Evolutionary conservation across 2,113 vertebrate genomes (phyloP).

Genomic region (Mesoclemmys tuberculata): DNA sequence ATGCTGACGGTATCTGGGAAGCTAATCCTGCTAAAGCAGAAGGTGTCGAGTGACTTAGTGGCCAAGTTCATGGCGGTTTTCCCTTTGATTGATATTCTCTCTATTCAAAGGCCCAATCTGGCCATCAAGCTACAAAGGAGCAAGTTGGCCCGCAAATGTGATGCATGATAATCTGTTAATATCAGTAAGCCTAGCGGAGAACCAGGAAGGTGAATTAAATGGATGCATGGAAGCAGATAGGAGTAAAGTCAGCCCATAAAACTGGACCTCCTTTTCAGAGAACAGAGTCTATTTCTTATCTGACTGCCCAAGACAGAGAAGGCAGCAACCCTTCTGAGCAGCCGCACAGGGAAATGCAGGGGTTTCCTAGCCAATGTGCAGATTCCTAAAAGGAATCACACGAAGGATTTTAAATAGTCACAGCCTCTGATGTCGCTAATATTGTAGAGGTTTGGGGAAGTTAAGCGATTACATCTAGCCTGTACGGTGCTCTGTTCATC

Average conservation of each 20-base stretch:
- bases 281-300: background rate
- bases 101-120: background rate
- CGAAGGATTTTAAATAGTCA: background rate
- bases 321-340: background rate
- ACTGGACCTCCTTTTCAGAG: too few species aligned
- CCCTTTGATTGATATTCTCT: background rate
- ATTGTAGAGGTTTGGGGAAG: background rate
- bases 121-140: background rate
- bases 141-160: background rate
- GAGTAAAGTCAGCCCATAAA: background rate
- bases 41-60: background rate
- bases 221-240: background rate
- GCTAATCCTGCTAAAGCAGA: background rate
- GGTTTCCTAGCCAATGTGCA: background rate
- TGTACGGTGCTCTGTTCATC: background rate
- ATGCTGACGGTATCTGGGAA: background rate
- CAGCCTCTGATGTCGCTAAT: background rate
- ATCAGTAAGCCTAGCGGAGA: background rate
- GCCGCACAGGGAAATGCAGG: background rate
- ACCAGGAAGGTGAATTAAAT: background rate
- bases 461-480: background rate
- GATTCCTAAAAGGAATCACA: background rate
- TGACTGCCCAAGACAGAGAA: background rate
- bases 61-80: background rate
- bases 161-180: background rate